Evolutionary conservation across 2,113 vertebrate species (phyloP), one percentile per base, ranked within the genome.

Genomic region (Nycticryphes semicollaris): DNA sequence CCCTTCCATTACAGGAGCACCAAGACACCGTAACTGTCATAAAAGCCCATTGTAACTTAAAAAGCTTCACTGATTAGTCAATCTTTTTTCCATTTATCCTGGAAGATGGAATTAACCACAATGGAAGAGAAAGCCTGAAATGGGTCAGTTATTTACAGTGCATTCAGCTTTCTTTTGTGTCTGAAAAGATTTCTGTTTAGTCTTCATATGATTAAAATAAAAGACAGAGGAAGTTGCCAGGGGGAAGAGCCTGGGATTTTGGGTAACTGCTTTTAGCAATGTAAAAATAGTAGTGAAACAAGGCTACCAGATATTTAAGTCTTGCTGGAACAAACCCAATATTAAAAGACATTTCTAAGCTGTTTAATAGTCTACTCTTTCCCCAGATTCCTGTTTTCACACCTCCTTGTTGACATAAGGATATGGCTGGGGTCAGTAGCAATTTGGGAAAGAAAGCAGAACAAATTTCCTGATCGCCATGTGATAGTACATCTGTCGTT

Each of bases 391-490:
- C 86, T 69, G n/a, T 87, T 96, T 96, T 96, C 92, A 92, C 89
- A 80, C 81, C 47, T 94, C 62, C 27, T 89, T 91, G 54, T 69
- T 92, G 94, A 92, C 66, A 94, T 94, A 94, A 96, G 84, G 87
- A 89, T 91, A 43, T 63, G 74, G 47, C 70, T 91, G 62, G 84
- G 94, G 94, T 96, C 94, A 96, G 66, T 67, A 94, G 74, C 84
- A 93, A 96, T 96, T 91, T 93, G 70, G 87, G 78, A 95, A 90
- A 89, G 70, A 96, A 95, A 93, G 89, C 89, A 95, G 95, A 94
- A 93, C 87, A 87, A 93, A 96, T 94, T 94, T 94, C 81, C 87
- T 92, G 41, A 73, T 89, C 7, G 6, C 87, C 87, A 85, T 73
- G 80, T 94, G 84, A 95, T 82, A 69, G 77, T 94, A 79, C 96